Evolutionary conservation across 1,140 invertebrate species (phyloP).

Genomic region (Drosophila subpulchrella): DNA sequence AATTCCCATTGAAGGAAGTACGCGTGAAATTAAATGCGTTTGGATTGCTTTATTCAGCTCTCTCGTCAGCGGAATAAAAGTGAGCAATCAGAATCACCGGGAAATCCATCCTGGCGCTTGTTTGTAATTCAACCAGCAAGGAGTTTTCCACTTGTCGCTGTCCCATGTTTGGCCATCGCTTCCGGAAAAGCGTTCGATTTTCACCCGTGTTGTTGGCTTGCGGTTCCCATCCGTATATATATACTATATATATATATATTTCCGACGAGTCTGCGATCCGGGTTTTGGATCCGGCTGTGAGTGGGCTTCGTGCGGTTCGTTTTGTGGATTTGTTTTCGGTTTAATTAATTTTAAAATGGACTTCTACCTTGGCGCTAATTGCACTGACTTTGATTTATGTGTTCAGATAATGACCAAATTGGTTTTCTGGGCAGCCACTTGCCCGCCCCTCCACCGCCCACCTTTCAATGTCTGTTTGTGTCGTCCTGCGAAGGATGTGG

Average conservation of each 20-base stretch:
- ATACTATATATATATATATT: neutral
- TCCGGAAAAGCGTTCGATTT: slow-evolving; percentile 49
- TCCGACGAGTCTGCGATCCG: neutral
- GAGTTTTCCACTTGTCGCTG: slow-evolving; percentile 25
- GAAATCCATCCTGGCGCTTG: slow-evolving; percentile 36
- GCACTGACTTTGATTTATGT: slow-evolving; percentile 61
- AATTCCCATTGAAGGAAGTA: neutral
- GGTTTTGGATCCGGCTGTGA: slow-evolving; percentile 5
- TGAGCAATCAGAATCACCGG: slow-evolving; percentile 32
- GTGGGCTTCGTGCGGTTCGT: slow-evolving; percentile 55
- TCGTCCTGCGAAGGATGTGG: slow-evolving; percentile 18
- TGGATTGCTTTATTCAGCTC: neutral
- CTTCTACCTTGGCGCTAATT: slow-evolving; percentile 61
- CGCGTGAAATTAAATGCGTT: slow-evolving; percentile 17
- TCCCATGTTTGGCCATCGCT: slow-evolving; percentile 29
- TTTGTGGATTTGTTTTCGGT: slow-evolving; percentile 63
- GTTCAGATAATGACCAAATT: slow-evolving; percentile 61
- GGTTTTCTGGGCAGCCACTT: slow-evolving; percentile 41
- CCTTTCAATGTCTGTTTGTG: slow-evolving; percentile 36
- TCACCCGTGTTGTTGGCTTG: slow-evolving; percentile 25
- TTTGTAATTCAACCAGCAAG: slow-evolving; percentile 33
- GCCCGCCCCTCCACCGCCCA: slow-evolving; percentile 3
- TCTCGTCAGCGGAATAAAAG: slow-evolving; percentile 11
- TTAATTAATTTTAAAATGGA: slow-evolving; percentile 62
- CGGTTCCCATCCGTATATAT: neutral